Base-by-base conservation (phyloP, 53 echinoderm and acorn worm genomes). In the Echinarachnius parma region DNA sequence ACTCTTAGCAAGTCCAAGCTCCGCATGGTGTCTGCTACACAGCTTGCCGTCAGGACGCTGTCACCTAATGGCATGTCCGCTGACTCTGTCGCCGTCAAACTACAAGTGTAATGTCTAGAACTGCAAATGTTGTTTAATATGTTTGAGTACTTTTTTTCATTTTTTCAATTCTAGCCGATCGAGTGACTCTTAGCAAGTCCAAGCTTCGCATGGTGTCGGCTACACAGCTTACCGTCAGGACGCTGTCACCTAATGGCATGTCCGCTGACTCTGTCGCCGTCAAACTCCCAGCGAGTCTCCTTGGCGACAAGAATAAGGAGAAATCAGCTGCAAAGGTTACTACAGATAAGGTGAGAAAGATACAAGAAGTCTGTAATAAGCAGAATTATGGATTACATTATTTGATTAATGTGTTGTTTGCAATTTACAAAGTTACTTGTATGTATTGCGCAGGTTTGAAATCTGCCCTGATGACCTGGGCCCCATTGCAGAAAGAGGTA, bases 21-120 rank as follows among this genome's bases (percentile, higher is more conserved):
- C 13, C 66, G 77, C 31, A 77, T 79, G 14, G 32, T 81, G 7
- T 53, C 75, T 28, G 90, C 87, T 0, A 46, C 61, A 60, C 85
- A 98, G 53, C 62, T 98, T 39, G 65, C 85, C 2, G 98, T 98
- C 31, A 61, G 88, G 18, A 98, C 98, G 4, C 67, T 88, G 5
- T 98, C 98, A 0, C 91, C 91, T 45, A 98, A 98, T 34, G 98
- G 98, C 28, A 64, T 69, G 30, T 98, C 98, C 4, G 53, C 63
- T 25, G 92, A 98, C 52, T 98, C 98, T 25, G 58, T 85, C 15
- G 82, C 85, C 15, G 87, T 80, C 10, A n/a, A n/a, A n/a, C n/a
- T n/a, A n/a, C n/a, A n/a, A n/a, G n/a, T n/a, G n/a, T n/a, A n/a
- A n/a, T n/a, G n/a, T n/a, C n/a, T n/a, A n/a, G n/a, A n/a, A n/a